phyloP scores from a whole-genome alignment of 2,113 vertebrate genomes.

The Camelus bactrianus region DNA sequence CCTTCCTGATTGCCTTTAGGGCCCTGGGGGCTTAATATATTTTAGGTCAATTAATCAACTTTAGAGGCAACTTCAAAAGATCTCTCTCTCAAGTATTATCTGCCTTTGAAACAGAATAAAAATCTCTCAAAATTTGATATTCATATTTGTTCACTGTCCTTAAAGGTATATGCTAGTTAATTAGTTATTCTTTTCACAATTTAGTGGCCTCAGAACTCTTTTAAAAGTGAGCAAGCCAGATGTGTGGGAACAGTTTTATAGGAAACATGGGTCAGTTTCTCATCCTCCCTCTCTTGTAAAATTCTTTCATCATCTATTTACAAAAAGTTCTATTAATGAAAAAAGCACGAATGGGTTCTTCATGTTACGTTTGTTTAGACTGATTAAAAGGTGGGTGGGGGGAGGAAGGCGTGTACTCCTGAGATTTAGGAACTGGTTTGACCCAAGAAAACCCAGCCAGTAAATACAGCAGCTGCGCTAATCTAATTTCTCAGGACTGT shows the following conservation, averaged over 20 bases:
- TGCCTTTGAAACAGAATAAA: slow-evolving; percentile 17
- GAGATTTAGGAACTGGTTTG: neutral
- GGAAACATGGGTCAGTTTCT: slow-evolving; percentile 1
- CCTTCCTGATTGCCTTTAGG: neutral
- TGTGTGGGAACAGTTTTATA: neutral
- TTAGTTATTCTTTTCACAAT: neutral
- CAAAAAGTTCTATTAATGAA: slow-evolving; percentile 19
- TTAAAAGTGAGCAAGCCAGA: neutral
- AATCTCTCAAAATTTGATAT: slow-evolving; percentile 28
- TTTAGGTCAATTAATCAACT: slow-evolving; percentile 10
- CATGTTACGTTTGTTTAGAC: slow-evolving; percentile 2
- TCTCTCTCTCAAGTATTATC: neutral
- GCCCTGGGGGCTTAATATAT: neutral
- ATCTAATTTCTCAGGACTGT: slow-evolving; percentile 37
- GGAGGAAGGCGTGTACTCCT: neutral
- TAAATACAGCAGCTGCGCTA: slow-evolving; percentile 27
- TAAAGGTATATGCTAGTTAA: neutral
- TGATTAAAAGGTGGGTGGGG: slow-evolving; percentile 17
- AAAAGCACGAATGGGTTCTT: slow-evolving; percentile 29
- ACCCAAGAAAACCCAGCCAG: slow-evolving; percentile 47
- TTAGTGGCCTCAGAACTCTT: neutral
- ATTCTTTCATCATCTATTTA: slow-evolving; percentile 8
- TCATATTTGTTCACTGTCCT: neutral
- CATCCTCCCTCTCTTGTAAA: neutral
- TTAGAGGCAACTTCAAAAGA: slow-evolving; percentile 23